Conservation (phyloP, 64 coral and sea anemone genomes). For the Montipora capricornis region DNA sequence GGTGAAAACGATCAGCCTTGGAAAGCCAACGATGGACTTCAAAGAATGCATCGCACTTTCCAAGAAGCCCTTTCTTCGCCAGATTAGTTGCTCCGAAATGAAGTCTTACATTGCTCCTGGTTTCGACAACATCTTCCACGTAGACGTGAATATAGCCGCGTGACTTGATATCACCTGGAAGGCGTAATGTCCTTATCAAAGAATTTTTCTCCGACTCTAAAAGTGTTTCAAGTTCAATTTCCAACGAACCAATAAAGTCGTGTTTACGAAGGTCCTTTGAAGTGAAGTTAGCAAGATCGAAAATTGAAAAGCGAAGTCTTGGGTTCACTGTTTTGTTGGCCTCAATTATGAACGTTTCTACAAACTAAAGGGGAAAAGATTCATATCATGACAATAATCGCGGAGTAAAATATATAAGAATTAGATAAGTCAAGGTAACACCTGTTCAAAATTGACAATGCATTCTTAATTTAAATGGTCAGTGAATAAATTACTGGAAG, state of each 20-base stretch:
- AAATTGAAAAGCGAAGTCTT: conserved; percentile 87
- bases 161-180: conserved; percentile 88
- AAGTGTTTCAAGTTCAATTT: conserved; percentile 77
- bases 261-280: conserved; percentile 97
- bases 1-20: conserved; percentile 71
- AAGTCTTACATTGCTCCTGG: conserved; percentile 68
- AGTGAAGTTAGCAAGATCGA: conserved; percentile 97
- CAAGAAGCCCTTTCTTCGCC: conserved; percentile 79
- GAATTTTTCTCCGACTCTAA: conserved; percentile 42
- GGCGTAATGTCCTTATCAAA: conserved; percentile 64
- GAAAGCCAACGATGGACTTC: conserved; percentile 77
- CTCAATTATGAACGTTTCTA: conserved; percentile 89
- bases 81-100: conserved; percentile 81
- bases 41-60: conserved; percentile 94
- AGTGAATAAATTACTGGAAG: no score
- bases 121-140: conserved; percentile 61
- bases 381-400: no score
- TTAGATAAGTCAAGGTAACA: no score
- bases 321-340: conserved; percentile 60
- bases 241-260: conserved; percentile 89
- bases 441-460: no score
- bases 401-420: no score
- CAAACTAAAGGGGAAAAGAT: conserved; percentile 63
- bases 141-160: conserved; percentile 86
- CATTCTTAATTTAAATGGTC: no score